Conservation (phyloP, 2,113 vertebrate genomes). For the Cynopterus brachyotis region DNA sequence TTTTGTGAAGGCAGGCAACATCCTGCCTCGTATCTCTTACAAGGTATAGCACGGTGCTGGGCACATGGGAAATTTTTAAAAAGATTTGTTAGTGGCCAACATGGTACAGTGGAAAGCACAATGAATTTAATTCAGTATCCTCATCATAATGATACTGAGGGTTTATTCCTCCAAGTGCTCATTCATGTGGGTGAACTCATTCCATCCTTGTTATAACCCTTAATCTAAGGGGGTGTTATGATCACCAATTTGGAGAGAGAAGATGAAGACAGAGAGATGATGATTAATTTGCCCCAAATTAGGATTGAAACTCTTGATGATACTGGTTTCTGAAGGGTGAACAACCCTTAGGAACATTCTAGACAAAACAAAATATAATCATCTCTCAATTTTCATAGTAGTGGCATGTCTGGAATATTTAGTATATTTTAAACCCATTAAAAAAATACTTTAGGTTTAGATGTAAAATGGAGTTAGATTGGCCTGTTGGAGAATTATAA, state of each 20-base stretch:
- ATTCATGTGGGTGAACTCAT: neutral
- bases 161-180: neutral
- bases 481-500: neutral
- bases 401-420: neutral
- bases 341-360: neutral
- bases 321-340: neutral
- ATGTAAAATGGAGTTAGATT: neutral
- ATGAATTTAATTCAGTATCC: neutral
- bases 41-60: neutral
- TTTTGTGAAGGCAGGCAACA: neutral
- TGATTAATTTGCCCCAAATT: neutral
- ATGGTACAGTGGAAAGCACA: neutral
- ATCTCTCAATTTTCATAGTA: neutral
- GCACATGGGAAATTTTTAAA: neutral
- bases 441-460: neutral
- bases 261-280: neutral
- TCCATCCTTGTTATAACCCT: neutral
- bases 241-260: neutral
- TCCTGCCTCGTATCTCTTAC: rapidly evolving
- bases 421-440: neutral
- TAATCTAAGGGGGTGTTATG: neutral
- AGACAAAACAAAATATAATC: neutral
- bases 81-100: too few relatives aligned
- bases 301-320: neutral
- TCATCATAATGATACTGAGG: neutral